Evolutionary conservation across 2,888 invertebrate genomes (phyloP).

Genomic region (Cantharis lateralis): DNA sequence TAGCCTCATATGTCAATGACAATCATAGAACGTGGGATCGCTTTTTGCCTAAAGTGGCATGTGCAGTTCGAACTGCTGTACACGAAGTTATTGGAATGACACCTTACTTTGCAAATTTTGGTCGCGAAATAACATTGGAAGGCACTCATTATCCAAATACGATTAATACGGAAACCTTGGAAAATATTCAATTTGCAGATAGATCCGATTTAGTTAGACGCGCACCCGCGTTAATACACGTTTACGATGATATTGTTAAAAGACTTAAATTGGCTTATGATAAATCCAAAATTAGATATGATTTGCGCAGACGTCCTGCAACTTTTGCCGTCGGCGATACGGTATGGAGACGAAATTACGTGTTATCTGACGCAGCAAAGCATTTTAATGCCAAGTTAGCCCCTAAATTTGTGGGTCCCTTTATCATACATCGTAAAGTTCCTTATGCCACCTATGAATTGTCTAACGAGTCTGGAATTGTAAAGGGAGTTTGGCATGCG

Average conservation of each 20-base stretch:
- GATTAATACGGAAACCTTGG: too few relatives aligned
- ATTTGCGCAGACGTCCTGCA: neutral
- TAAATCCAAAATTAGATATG: neutral
- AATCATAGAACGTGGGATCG: neutral
- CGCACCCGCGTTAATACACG: too few relatives aligned
- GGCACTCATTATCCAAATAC: too few relatives aligned
- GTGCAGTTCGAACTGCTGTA: constrained; percentile 19
- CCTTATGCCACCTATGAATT: neutral
- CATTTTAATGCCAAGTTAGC: neutral
- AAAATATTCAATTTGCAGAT: too few relatives aligned
- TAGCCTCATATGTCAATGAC: too few relatives aligned
- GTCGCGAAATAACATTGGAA: constrained; percentile 16
- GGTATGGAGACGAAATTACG: neutral
- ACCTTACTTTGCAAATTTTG: constrained; percentile 27
- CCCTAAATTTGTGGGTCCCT: neutral
- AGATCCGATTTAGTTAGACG: too few relatives aligned
- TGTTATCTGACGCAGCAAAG: neutral
- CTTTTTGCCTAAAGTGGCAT: constrained; percentile 21
- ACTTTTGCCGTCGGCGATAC: neutral
- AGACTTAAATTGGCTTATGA: neutral
- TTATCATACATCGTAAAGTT: neutral
- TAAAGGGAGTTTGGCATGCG: neutral
- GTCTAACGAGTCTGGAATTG: neutral
- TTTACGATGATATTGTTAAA: neutral
- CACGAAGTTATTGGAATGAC: constrained; percentile 28